A percentile compares a stretch with the other conserved stretches of the same genome.
phyloP scores from a whole-genome alignment of 2,888 invertebrate species.

The Melieria omissa region DNA sequence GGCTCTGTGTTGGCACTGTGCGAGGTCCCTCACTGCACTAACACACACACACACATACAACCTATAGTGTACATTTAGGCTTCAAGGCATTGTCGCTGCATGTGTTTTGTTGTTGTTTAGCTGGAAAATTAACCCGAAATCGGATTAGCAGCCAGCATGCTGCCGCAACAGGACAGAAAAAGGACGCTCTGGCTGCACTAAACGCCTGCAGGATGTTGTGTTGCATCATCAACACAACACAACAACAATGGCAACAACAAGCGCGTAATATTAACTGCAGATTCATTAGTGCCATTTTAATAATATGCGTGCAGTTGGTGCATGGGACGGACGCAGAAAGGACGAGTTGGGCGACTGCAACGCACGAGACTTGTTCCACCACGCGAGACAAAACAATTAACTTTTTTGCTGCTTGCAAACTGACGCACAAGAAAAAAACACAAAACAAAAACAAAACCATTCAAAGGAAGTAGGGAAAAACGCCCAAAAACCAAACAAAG shows the following conservation, averaged over 20 bases:
- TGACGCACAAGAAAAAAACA: slow-evolving; percentile 15
- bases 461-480: no score
- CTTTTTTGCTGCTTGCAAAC: slow-evolving; percentile 26
- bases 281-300: slow-evolving; percentile 20
- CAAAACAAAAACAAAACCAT: background rate
- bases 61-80: no score
- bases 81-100: background rate
- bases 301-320: background rate
- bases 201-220: background rate
- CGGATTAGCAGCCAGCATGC: slow-evolving; percentile 29
- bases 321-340: slow-evolving; percentile 2
- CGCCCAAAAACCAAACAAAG: slow-evolving; percentile 5
- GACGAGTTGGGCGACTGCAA: slow-evolving; percentile 2
- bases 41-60: no score
- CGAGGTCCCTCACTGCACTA: no score
- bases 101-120: slow-evolving; percentile 23
- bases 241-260: background rate
- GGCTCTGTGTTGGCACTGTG: no score
- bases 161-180: slow-evolving; percentile 3
- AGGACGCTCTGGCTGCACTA: slow-evolving; percentile 14
- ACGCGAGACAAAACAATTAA: slow-evolving; percentile 25
- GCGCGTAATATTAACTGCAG: slow-evolving; percentile 13
- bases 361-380: background rate
- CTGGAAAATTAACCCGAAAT: slow-evolving; percentile 35
- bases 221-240: slow-evolving; percentile 21